Evolutionary conservation across 2,888 invertebrate genomes (phyloP).

Genomic region (Trimorus sp.): DNA sequence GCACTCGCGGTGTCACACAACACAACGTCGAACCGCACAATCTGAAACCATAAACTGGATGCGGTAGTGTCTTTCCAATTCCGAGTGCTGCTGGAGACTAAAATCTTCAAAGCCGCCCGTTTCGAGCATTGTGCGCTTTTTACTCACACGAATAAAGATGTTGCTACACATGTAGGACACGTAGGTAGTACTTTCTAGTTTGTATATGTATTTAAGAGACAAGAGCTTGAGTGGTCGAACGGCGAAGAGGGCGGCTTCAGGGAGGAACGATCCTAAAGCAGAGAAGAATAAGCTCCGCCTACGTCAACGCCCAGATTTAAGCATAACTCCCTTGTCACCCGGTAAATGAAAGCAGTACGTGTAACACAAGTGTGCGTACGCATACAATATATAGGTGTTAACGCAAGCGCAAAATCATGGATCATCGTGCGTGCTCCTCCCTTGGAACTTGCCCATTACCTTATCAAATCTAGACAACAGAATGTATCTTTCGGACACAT

Average conservation of each 20-base stretch:
- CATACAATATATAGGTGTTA: slow-evolving; percentile 30
- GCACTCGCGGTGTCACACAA: slow-evolving; percentile 31
- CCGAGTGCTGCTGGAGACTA: slow-evolving; percentile 53
- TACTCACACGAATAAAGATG: slow-evolving; percentile 59
- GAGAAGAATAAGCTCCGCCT: slow-evolving; percentile 58
- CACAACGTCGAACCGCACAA: slow-evolving; percentile 42
- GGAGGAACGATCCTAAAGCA: slow-evolving; percentile 48
- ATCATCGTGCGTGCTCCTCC: slow-evolving; percentile 51
- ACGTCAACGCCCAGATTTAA: slow-evolving; percentile 55
- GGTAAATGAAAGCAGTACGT: slow-evolving; percentile 50
- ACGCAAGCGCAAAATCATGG: slow-evolving; percentile 56
- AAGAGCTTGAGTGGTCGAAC: slow-evolving; percentile 58
- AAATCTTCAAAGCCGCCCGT: slow-evolving; percentile 53
- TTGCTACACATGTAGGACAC: slow-evolving; percentile 57
- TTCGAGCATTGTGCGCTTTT: slow-evolving; percentile 53
- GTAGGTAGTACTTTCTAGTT: slow-evolving; percentile 60
- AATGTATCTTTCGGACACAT: not conserved
- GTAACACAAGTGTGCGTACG: slow-evolving; percentile 50
- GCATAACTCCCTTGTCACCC: slow-evolving; percentile 50
- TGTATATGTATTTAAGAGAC: slow-evolving; percentile 62
- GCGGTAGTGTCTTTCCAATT: slow-evolving; percentile 45
- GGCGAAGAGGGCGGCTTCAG: slow-evolving; percentile 51
- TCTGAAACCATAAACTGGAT: slow-evolving; percentile 45
- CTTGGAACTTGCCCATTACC: slow-evolving; percentile 27
- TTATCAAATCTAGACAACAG: slow-evolving; percentile 41